These are phyloP conservation scores for Arnoldichthys spilopterus DNA, from an alignment of 2,797 vertebrate genomes.

Conservation along the genomic window DNA sequence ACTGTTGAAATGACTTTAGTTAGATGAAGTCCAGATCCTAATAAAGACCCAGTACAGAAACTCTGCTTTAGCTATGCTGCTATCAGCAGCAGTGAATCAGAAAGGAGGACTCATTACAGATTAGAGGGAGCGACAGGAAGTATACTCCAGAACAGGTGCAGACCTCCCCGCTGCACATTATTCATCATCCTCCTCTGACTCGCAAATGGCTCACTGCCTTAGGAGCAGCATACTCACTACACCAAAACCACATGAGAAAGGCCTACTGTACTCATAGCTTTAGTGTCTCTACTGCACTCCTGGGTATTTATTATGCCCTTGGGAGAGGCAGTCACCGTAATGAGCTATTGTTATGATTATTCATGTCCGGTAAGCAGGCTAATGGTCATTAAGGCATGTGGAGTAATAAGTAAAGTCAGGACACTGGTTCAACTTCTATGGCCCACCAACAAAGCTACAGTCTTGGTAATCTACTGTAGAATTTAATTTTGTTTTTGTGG, in stretches of 20 bases:
- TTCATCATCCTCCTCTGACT: constrained; percentile 51
- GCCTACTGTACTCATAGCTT: constrained; percentile 8
- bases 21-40: neutral
- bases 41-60: too few relatives aligned
- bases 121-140: constrained; percentile 34
- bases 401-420: constrained; percentile 30
- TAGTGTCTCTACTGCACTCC: neutral
- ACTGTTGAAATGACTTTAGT: too few relatives aligned
- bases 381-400: constrained; percentile 33
- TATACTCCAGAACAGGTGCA: constrained; percentile 36
- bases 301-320: constrained; percentile 35
- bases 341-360: constrained; percentile 40
- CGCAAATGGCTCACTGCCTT: constrained; percentile 51
- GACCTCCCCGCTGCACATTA: constrained; percentile 16
- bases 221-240: constrained; percentile 37
- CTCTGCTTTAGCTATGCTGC: neutral
- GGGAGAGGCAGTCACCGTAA: constrained; percentile 36
- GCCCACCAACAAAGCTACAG: neutral
- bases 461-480: neutral
- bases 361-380: constrained; percentile 32
- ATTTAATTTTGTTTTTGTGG: neutral
- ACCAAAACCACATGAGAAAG: constrained; percentile 32
- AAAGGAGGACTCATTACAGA: constrained; percentile 44
- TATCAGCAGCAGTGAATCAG: constrained; percentile 47
- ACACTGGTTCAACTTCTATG: constrained; percentile 5